phyloP scores from a whole-genome alignment of 30 jellyfish, hydroid and myxozoan genomes.

The Rhopilema esculentum region DNA sequence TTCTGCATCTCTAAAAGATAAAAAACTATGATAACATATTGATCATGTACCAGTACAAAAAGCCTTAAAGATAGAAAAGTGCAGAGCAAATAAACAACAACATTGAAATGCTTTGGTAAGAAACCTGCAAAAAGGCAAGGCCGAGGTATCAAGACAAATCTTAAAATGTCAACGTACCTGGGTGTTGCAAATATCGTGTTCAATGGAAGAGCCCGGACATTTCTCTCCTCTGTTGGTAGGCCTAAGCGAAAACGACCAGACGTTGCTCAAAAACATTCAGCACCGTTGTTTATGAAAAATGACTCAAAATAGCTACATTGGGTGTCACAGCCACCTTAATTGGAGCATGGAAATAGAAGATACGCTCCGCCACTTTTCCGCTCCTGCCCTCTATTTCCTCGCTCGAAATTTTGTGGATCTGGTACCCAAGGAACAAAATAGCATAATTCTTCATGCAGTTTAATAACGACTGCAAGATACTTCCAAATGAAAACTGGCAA shows the following conservation, averaged over 20 bases:
- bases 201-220: slow-evolving; percentile 66
- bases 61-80: too few relatives aligned
- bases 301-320: background rate
- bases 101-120: too few relatives aligned
- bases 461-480: background rate
- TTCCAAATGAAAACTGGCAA: background rate
- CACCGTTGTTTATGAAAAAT: background rate
- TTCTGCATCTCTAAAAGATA: slow-evolving; percentile 42
- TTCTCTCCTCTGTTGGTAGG: slow-evolving; percentile 75
- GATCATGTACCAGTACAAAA: too few relatives aligned
- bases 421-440: too few relatives aligned
- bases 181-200: slow-evolving; percentile 72
- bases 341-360: too few relatives aligned
- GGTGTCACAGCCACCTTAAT: too few relatives aligned
- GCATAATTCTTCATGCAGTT: too few relatives aligned
- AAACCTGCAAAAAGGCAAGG: too few relatives aligned
- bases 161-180: slow-evolving; percentile 7
- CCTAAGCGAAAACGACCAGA: slow-evolving; percentile 43
- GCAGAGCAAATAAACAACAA: too few relatives aligned
- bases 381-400: too few relatives aligned
- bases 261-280: background rate
- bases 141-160: background rate
- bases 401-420: too few relatives aligned
- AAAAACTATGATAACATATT: background rate
- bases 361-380: too few relatives aligned